Evolutionary conservation across 2,888 invertebrate species (phyloP).

Genomic region (Caenorhabditis angaria): DNA sequence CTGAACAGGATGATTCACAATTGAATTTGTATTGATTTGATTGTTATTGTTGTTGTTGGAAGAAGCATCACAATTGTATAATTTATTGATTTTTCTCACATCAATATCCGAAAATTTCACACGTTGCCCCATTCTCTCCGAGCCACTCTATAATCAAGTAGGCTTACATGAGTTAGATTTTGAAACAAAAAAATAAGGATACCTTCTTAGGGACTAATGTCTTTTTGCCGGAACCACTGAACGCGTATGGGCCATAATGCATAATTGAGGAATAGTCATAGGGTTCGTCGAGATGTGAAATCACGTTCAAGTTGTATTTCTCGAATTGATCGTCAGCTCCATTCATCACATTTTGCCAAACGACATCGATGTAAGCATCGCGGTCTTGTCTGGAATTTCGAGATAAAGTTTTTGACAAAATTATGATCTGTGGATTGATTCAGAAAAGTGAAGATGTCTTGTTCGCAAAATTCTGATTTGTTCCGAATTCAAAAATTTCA

Average conservation of each 20-base stretch:
- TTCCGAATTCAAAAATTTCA: not conserved
- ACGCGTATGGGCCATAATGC: slow-evolving; percentile 72
- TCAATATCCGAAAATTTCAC: slow-evolving; percentile 73
- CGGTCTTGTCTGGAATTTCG: slow-evolving; percentile 72
- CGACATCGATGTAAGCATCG: slow-evolving; percentile 73
- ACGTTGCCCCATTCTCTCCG: slow-evolving; percentile 73
- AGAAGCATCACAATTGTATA: slow-evolving; percentile 72
- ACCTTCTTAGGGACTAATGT: slow-evolving; percentile 72
- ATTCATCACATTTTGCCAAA: slow-evolving; percentile 72
- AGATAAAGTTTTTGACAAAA: too few species aligned
- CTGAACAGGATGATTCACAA: slow-evolving; percentile 34
- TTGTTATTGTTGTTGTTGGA: slow-evolving; percentile 22
- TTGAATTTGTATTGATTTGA: slow-evolving; percentile 37
- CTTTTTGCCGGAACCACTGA: slow-evolving; percentile 57
- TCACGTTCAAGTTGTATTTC: slow-evolving; percentile 66
- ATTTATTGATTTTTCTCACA: slow-evolving; percentile 73
- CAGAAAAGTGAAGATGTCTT: not conserved
- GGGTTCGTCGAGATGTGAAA: slow-evolving; percentile 64
- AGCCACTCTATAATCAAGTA: slow-evolving; percentile 56
- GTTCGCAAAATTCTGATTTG: not conserved
- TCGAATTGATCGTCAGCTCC: slow-evolving; percentile 73
- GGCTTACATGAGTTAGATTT: not conserved
- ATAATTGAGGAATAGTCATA: slow-evolving; percentile 70
- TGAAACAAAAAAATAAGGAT: not conserved
- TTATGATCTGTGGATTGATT: too few species aligned